Base-by-base conservation (phyloP, 2,888 invertebrate genomes). In the Cantharis flavilabris region DNA sequence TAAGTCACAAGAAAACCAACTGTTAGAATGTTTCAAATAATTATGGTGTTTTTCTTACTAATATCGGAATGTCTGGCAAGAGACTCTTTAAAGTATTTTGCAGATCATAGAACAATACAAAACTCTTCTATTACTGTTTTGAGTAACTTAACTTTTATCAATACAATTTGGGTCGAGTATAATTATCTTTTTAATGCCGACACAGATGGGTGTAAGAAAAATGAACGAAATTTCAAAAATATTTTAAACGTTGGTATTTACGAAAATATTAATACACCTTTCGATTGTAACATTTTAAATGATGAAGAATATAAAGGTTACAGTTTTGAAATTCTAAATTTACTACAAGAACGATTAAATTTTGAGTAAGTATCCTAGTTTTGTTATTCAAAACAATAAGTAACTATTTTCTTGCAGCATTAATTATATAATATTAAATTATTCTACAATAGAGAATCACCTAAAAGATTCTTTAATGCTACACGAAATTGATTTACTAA, bases 91-190 rank as follows among this genome's bases (percentile, higher is more conserved):
- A 20, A 71, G 18, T 73, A 76, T 63, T 76, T 76, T 63, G 23
- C 71, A 9, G 20, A 73, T 20, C 70, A 76, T 10, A 26, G 62
- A 65, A 70, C 16, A 28, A 23, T 76, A 14, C 62, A 67, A 28
- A 76, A 73, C 30, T 70, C 9, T 62, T 30, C 76, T 3, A 65
- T 76, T 67, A 71, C 62, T 1, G 26, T 76, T 16, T 30, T 76
- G 20, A 30, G 62, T 28, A 67, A 71, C 14, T 9, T 18, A n/a
- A 70, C 49, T n/a, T 11, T 23, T 11, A 64, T 67, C 13, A 20
- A 65, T 62, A 33, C 16, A 16, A 26, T 71, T 49, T 76, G 76
- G 76, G 64, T 76, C n/a, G 76, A 76, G 30, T 71, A 76, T 13
- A 65, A 62, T 33, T 76, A 73, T 69, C 13, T 10, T 65, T 76